A percentile compares a stretch with the other conserved stretches of the same genome.
Evolutionary conservation across 2,113 vertebrate species (phyloP).

Genomic region (Marmota flaviventris): DNA sequence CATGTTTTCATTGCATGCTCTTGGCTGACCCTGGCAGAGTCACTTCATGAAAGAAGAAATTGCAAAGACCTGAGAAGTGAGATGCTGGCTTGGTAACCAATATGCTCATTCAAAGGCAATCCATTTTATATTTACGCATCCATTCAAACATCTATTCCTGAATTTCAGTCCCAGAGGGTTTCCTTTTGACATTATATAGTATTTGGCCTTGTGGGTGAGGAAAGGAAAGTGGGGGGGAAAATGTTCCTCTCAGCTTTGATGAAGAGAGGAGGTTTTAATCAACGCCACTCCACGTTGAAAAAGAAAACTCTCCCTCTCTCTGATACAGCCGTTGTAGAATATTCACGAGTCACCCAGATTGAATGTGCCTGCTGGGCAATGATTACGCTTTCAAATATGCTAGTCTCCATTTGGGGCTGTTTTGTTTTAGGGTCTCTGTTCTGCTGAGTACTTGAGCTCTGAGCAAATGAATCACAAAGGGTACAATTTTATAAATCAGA

Average conservation of each 20-base stretch:
- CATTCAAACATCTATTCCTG: background rate
- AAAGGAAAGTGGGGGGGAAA: background rate
- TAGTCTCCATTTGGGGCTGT: conserved; percentile 9
- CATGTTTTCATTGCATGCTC: background rate
- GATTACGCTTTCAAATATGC: conserved; percentile 56
- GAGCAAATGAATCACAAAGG: conserved; percentile 67
- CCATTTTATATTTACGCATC: background rate
- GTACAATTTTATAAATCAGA: conserved; percentile 65
- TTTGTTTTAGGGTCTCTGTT: conserved; percentile 70
- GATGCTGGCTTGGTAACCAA: background rate
- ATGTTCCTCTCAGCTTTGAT: conserved; percentile 7
- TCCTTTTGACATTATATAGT: background rate
- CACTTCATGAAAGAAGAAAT: background rate
- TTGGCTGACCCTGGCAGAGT: background rate
- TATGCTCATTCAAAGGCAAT: background rate
- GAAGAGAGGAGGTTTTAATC: background rate
- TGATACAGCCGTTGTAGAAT: background rate
- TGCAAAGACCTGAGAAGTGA: conserved; percentile 36
- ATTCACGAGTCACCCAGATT: conserved; percentile 41
- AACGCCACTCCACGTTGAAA: background rate
- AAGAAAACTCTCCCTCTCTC: background rate
- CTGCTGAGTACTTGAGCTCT: conserved; percentile 49
- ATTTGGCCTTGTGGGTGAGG: background rate
- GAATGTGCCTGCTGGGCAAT: conserved; percentile 22
- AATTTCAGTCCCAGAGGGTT: background rate